These are phyloP conservation scores for Matsumurasca onukii DNA, from an alignment of 1,140 invertebrate species.

Conservation along the genomic window DNA sequence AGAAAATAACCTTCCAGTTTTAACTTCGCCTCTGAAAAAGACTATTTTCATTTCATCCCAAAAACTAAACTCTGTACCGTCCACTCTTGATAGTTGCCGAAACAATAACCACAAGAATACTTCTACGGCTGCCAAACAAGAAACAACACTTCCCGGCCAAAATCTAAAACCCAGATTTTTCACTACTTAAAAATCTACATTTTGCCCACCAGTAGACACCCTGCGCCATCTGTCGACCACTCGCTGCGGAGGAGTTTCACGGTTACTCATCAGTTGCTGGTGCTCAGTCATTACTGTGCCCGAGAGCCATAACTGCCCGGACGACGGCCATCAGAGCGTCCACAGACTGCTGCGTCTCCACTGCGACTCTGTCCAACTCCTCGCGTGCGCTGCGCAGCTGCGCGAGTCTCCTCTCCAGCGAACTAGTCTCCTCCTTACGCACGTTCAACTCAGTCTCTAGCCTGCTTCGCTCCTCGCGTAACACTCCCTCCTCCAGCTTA, in stretches of 20 bases:
- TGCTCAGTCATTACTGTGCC: conserved; percentile 36
- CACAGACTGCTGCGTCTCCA: neutral
- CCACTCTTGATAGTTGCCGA: too few relatives aligned
- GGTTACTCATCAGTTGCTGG: conserved; percentile 28
- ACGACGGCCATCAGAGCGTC: conserved; percentile 29
- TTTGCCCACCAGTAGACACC: too few relatives aligned
- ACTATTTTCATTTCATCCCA: too few relatives aligned
- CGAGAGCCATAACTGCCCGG: conserved; percentile 40
- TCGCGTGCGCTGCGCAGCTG: neutral
- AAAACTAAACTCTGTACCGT: too few relatives aligned
- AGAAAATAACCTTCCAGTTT: too few relatives aligned
- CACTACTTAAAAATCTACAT: neutral
- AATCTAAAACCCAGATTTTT: neutral
- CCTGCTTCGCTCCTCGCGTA: conserved; percentile 13
- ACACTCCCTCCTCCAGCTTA: conserved; percentile 7
- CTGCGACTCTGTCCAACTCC: neutral
- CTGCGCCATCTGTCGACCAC: neutral
- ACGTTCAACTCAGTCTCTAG: neutral
- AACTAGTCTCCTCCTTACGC: neutral
- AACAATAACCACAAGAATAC: neutral
- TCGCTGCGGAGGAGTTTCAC: neutral
- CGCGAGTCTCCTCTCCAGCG: conserved; percentile 1
- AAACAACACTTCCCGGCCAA: neutral
- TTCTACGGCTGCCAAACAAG: neutral
- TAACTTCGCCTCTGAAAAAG: too few relatives aligned